phyloP scores from a whole-genome alignment of 2,888 invertebrate genomes.

The Erebia aethiops region DNA sequence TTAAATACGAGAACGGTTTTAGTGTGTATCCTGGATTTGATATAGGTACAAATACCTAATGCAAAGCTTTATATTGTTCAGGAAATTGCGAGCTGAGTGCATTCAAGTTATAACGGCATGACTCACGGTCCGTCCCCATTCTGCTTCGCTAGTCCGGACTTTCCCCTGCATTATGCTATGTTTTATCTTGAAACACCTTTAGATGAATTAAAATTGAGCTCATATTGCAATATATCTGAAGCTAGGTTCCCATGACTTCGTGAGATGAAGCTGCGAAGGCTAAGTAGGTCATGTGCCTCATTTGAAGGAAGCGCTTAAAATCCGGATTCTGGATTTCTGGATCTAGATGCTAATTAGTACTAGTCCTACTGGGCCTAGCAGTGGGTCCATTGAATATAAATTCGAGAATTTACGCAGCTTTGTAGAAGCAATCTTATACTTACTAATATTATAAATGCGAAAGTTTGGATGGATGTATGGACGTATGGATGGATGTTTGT shows the following conservation, averaged over 20 bases:
- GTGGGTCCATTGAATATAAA: too few relatives aligned
- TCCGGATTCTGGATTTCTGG: too few relatives aligned
- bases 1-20: too few relatives aligned
- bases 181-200: constrained; percentile 26
- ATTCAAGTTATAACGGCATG: constrained; percentile 37
- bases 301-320: background rate
- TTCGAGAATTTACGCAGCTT: too few relatives aligned
- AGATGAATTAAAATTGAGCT: constrained; percentile 13
- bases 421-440: too few relatives aligned
- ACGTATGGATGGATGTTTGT: too few relatives aligned
- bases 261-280: constrained; percentile 20
- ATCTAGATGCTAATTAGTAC: too few relatives aligned
- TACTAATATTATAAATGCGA: too few relatives aligned
- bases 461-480: too few relatives aligned
- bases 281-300: constrained; percentile 10
- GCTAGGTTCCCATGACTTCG: constrained; percentile 12
- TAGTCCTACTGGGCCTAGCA: too few relatives aligned
- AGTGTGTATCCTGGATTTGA: background rate
- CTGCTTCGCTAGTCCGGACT: constrained; percentile 55
- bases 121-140: constrained; percentile 53
- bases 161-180: constrained; percentile 49
- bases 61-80: constrained; percentile 15
- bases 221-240: constrained; percentile 13
- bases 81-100: constrained; percentile 27
- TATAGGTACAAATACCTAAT: background rate